Percentiles rank a stretch among this genome's conserved stretches.
These are phyloP conservation scores for Holcopasites calliopsidis DNA, from an alignment of 1,140 invertebrate genomes.

Conservation along the genomic window DNA sequence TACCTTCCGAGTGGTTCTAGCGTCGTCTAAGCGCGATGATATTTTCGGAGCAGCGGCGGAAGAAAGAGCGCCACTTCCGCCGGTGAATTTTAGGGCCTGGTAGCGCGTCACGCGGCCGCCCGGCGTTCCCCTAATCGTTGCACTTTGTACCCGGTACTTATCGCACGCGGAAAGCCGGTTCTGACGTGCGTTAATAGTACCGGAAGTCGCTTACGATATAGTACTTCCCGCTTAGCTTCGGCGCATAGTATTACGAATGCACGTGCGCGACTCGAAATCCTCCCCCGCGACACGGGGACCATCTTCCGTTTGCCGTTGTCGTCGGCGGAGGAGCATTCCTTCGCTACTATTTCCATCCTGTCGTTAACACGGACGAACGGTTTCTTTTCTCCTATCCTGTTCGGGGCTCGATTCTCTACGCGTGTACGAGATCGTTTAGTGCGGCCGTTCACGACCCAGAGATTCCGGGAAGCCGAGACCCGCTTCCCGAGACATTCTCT, in stretches of 20 bases:
- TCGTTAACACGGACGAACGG: not conserved
- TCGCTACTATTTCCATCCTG: constrained; percentile 24
- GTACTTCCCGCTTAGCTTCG: constrained; percentile 57
- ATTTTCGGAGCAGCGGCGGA: not conserved
- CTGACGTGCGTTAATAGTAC: constrained; percentile 64
- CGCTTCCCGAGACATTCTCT: constrained; percentile 71
- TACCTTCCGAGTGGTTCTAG: constrained; percentile 21
- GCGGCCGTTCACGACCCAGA: constrained; percentile 68
- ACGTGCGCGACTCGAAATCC: constrained; percentile 57
- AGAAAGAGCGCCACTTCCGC: not conserved
- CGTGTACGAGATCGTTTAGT: constrained; percentile 26
- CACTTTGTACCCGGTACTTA: constrained; percentile 55
- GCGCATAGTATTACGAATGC: constrained; percentile 42
- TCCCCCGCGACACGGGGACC: constrained; percentile 21
- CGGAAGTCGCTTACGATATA: constrained; percentile 65
- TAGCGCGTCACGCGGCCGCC: not conserved
- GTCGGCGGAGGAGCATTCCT: not conserved
- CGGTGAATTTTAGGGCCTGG: not conserved
- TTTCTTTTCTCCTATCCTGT: not conserved
- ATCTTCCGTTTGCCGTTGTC: constrained; percentile 48
- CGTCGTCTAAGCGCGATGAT: not conserved
- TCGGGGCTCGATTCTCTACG: not conserved
- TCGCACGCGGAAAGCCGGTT: constrained; percentile 66
- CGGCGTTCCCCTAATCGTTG: constrained; percentile 49
- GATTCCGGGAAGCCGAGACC: constrained; percentile 75